Percentiles rank a stretch among this genome's conserved stretches.
Conservation (phyloP, 2,888 invertebrate species). For the Hipparchia semele region DNA sequence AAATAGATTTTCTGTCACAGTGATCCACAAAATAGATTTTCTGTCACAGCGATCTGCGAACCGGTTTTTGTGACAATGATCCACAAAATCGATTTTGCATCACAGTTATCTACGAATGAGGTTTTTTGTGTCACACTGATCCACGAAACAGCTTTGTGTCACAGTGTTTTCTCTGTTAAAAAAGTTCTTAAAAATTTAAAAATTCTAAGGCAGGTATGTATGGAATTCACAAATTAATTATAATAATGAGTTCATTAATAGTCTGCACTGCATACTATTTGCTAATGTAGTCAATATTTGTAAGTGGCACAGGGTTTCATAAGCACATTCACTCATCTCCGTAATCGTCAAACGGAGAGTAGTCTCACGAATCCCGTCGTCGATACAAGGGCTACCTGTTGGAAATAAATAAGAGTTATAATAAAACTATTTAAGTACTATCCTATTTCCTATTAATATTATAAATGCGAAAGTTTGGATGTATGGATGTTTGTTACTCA, state of each 20-base stretch:
- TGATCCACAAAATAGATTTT: too few relatives aligned
- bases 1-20: neutral
- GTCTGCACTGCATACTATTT: conserved; percentile 2
- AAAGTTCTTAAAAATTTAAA: neutral
- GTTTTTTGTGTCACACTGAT: too few relatives aligned
- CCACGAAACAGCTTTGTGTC: too few relatives aligned
- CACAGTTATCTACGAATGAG: too few relatives aligned
- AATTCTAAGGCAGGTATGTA: neutral
- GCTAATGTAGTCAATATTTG: conserved; percentile 6
- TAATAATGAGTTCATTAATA: neutral
- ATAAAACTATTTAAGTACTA: neutral
- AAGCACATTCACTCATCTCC: conserved; percentile 9
- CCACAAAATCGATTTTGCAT: too few relatives aligned
- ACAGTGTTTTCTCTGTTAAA: neutral
- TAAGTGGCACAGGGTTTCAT: neutral
- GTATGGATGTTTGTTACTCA: too few relatives aligned
- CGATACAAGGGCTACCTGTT: conserved; percentile 56
- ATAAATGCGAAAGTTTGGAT: too few relatives aligned
- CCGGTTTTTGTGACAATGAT: neutral
- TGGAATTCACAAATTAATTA: neutral
- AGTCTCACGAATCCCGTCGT: conserved; percentile 11
- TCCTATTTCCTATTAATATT: too few relatives aligned
- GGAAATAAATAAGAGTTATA: neutral
- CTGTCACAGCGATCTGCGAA: neutral
- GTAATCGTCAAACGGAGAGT: neutral